Evolutionary conservation across 2,797 vertebrate species (phyloP).

Genomic region (Erethizon dorsatum): DNA sequence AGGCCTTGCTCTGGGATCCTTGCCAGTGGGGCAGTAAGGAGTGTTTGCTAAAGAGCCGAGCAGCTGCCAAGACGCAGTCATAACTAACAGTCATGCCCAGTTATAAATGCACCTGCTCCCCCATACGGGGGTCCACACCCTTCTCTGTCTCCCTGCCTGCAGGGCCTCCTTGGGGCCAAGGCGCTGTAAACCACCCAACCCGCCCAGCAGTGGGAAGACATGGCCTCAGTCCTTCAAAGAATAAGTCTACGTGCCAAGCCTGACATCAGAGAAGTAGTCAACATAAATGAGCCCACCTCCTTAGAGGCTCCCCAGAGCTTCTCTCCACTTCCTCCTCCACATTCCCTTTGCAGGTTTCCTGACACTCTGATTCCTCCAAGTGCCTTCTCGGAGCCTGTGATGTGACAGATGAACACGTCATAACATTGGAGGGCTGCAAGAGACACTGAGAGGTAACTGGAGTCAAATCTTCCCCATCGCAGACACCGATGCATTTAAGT

Average conservation of each 20-base stretch:
- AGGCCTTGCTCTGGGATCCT: neutral
- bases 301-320: neutral
- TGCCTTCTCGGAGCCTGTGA: neutral
- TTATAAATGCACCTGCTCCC: neutral
- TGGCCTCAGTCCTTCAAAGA: neutral
- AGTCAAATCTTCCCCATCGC: neutral
- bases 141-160: neutral
- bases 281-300: neutral
- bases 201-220: neutral
- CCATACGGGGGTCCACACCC: neutral
- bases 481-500: constrained; percentile 33
- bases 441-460: neutral
- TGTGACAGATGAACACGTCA: neutral
- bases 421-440: neutral
- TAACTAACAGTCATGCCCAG: neutral
- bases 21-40: neutral
- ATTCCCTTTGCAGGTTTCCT: neutral
- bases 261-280: neutral
- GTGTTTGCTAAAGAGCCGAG: constrained; percentile 7
- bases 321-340: neutral
- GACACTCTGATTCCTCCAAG: neutral
- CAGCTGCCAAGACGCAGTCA: neutral
- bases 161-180: neutral
- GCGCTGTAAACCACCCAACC: neutral
- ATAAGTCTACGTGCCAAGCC: neutral